Conservation (phyloP, 23 tunicate species). For the Ascidia mentula region DNA sequence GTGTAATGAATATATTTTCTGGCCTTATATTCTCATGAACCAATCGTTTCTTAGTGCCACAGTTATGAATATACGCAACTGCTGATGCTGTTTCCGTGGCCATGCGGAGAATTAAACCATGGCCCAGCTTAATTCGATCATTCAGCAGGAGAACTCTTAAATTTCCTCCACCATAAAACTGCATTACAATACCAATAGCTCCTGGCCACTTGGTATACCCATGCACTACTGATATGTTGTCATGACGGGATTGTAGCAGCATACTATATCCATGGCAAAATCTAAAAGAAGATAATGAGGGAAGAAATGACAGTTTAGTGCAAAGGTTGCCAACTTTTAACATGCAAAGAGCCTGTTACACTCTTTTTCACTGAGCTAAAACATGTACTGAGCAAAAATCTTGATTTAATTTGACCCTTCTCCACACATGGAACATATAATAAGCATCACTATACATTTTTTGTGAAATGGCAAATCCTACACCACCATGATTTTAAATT, state of each 20-base stretch:
- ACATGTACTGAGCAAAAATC: too few species aligned
- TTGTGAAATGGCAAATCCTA: too few species aligned
- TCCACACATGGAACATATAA: too few species aligned
- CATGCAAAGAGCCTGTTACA: neutral
- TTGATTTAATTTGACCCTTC: too few species aligned
- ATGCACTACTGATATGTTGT: neutral
- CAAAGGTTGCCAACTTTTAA: too few species aligned
- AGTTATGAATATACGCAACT: neutral
- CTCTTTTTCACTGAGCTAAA: too few species aligned
- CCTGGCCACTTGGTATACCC: neutral
- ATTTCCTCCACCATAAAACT: neutral
- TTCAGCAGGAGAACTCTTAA: neutral
- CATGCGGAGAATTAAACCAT: neutral
- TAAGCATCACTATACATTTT: too few species aligned
- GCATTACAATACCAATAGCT: constrained; percentile 4
- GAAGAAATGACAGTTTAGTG: too few species aligned
- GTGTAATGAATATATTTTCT: neutral
- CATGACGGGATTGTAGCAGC: neutral
- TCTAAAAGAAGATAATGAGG: neutral
- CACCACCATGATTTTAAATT: too few species aligned
- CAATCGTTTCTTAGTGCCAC: neutral
- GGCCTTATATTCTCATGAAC: constrained; percentile 6
- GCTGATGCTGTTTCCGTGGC: neutral
- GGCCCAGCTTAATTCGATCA: neutral
- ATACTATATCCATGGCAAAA: neutral